Evolutionary conservation across 2,888 invertebrate species (phyloP).

Genomic region (Eremobia ochroleuca): DNA sequence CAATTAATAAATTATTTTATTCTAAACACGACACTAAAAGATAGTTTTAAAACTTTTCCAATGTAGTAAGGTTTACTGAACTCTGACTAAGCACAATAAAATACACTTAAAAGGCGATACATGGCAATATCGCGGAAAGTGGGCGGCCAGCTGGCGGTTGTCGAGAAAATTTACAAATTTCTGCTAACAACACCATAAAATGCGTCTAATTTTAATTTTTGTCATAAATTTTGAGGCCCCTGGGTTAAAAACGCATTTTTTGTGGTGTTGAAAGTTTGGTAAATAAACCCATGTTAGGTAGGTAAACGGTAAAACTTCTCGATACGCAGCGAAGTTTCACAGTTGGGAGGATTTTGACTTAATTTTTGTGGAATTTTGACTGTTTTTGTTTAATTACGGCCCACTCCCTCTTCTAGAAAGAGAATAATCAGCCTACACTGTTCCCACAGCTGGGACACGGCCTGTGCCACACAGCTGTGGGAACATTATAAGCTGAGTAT

Average conservation of each 20-base stretch:
- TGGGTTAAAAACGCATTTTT: conserved; percentile 12
- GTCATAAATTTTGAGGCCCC: conserved; percentile 15
- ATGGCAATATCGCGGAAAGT: conserved; percentile 67
- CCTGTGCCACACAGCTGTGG: too few relatives aligned
- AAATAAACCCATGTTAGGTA: conserved; percentile 22
- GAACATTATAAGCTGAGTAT: too few relatives aligned
- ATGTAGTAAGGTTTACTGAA: conserved; percentile 67
- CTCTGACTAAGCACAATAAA: conserved; percentile 76
- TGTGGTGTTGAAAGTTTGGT: background rate
- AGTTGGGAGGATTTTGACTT: background rate
- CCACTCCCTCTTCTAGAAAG: too few relatives aligned
- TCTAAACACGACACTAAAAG: conserved; percentile 35
- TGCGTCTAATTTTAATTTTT: conserved; percentile 60
- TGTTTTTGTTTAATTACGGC: background rate
- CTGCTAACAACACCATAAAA: conserved; percentile 81
- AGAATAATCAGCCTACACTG: too few relatives aligned
- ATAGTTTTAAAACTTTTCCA: conserved; percentile 55
- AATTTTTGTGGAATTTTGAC: background rate
- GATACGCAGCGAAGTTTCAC: background rate
- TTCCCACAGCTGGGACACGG: too few relatives aligned
- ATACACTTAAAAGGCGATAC: conserved; percentile 74
- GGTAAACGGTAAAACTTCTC: background rate
- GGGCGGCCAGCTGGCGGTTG: conserved; percentile 76
- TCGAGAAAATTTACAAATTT: conserved; percentile 79
- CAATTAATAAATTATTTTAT: conserved; percentile 29